phyloP scores from a whole-genome alignment of 2,888 invertebrate species.

The Heteromurus nitidus region DNA sequence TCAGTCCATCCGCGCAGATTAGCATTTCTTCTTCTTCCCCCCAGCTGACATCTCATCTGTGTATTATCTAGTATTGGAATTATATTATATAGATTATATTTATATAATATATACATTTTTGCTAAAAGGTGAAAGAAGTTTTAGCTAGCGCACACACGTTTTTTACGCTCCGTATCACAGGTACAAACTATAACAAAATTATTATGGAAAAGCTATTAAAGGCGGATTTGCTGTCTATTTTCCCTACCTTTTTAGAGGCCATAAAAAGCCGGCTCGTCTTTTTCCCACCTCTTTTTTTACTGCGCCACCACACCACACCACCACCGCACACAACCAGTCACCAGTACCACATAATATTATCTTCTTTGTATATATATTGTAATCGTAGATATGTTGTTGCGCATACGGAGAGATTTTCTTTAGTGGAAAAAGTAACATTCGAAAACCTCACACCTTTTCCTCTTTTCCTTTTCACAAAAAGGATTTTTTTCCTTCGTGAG shows the following conservation, averaged over 20 bases:
- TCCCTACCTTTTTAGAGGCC: conserved; percentile 59
- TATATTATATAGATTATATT: not conserved
- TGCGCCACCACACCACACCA: conserved; percentile 17
- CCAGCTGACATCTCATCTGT: not conserved
- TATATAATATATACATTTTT: too few relatives aligned
- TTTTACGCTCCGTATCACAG: not conserved
- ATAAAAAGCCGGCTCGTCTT: conserved; percentile 60
- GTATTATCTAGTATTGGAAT: not conserved
- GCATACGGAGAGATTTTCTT: too few relatives aligned
- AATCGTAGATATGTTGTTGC: too few relatives aligned
- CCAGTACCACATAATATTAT: conserved; percentile 43
- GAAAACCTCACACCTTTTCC: conserved; percentile 67
- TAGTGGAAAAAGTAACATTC: conserved; percentile 32
- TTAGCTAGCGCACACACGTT: too few relatives aligned
- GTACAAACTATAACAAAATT: conserved; percentile 39
- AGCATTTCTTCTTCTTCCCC: not conserved
- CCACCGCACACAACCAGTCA: conserved; percentile 14
- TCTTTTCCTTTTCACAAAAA: conserved; percentile 60
- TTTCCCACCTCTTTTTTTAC: conserved; percentile 36
- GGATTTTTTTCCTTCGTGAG: conserved; percentile 19
- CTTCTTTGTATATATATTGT: too few relatives aligned
- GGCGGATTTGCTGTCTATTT: conserved; percentile 55
- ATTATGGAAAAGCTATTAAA: conserved; percentile 63
- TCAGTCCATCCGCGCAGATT: not conserved
- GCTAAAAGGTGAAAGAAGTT: too few relatives aligned